Conservation (phyloP, 2,888 invertebrate species). For the Antheraea assamensis region DNA sequence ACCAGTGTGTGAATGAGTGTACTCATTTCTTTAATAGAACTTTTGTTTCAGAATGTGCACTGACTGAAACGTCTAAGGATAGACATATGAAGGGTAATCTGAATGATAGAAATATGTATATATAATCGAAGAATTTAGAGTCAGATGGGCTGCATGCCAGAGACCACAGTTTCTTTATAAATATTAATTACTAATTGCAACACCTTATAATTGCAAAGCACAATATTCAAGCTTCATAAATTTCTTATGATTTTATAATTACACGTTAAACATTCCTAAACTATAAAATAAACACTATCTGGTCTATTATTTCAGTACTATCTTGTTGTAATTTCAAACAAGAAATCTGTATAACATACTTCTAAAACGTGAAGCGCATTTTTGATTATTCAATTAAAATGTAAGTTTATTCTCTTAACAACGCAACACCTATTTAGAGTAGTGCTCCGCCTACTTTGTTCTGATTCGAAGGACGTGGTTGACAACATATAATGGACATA, state of each 20-base stretch:
- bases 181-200: slow-evolving; percentile 9
- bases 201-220: background rate
- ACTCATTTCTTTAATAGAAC: too few relatives aligned
- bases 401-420: background rate
- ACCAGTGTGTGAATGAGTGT: too few relatives aligned
- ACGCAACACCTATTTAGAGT: background rate
- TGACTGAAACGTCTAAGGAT: too few relatives aligned
- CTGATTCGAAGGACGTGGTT: too few relatives aligned
- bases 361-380: background rate
- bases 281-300: background rate
- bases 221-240: slow-evolving; percentile 7
- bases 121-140: background rate
- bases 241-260: slow-evolving; percentile 5
- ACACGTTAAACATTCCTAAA: background rate
- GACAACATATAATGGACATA: too few relatives aligned
- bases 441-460: too few relatives aligned
- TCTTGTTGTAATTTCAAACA: background rate
- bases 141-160: background rate
- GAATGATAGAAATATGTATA: background rate
- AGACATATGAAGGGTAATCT: background rate
- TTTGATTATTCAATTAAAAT: background rate
- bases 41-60: too few relatives aligned
- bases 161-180: background rate
- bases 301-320: background rate
- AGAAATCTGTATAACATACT: background rate